Evolutionary conservation across 2,797 vertebrate genomes (phyloP), one percentile per base, ranked within the genome.

Genomic region (Thamnophis elegans): DNA sequence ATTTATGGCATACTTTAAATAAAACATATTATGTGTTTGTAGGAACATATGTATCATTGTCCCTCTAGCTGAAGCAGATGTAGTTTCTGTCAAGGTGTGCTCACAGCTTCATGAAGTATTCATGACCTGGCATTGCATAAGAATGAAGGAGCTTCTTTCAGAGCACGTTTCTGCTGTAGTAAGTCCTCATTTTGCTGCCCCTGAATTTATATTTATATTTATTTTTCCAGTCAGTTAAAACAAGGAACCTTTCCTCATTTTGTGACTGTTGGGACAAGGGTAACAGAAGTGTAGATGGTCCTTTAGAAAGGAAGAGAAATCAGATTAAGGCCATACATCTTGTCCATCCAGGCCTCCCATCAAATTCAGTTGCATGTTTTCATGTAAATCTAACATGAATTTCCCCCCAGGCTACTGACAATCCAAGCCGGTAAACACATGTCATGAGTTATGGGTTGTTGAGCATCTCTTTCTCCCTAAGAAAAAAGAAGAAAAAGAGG

Each of bases 11-110:
- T 92, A 95, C 96, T 97, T 97, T 97, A 97, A 97, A 97, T 97
- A 97, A 97, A 97, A 97, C 97, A 97, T 97, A 97, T 96, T 97
- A 97, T 95, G 94, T 97, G 96, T 97, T 96, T 96, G 96, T 97
- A 97, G 96, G 96, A 97, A 97, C 97, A 97, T 97, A 96, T 96
- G 97, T 97, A 97, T 97, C 97, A 96, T 94, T 97, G 97, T 97
- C 96, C 96, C 95, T 95, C 96, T 97, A 28, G 85, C 96, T 96
- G 96, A 96, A 97, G 94, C 94, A 95, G 97, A 96, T 97, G 96
- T 95, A 97, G 96, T 97, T 97, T 96, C 95, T 97, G 96, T 97
- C 97, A 97, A 95, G 93, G 91, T 97, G 96, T 97, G 94, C 96
- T 95, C 60, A 92, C 68, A n/a, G 93, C 94, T 92, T 97, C 96